Percentiles rank a stretch among this genome's conserved stretches.
Conservation (phyloP, 2,888 invertebrate species). For the Mythimna lalbum region DNA sequence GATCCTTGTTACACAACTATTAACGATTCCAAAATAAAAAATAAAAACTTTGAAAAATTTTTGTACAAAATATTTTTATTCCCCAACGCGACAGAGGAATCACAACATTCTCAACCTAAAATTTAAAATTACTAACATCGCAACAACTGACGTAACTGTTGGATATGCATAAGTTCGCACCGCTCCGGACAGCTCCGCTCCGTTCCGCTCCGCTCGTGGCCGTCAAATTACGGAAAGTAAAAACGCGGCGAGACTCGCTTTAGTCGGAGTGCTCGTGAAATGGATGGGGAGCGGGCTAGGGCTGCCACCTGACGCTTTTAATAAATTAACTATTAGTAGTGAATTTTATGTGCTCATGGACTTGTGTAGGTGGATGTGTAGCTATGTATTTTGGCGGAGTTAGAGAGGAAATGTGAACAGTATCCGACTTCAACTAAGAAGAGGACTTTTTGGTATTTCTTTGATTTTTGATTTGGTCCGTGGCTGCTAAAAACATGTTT, state of each 20-base stretch:
- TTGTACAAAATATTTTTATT: background rate
- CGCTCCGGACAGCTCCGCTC: background rate
- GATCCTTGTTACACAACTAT: background rate
- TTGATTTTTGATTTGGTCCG: too few species aligned
- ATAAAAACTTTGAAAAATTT: background rate
- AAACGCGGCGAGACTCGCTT: constrained; percentile 63
- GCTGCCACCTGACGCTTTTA: constrained; percentile 52
- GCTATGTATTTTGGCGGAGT: background rate
- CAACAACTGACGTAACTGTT: constrained; percentile 29
- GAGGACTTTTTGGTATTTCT: too few species aligned
- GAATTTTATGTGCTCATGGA: constrained; percentile 4
- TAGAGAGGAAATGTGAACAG: background rate
- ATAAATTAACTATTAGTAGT: constrained; percentile 50
- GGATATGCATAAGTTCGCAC: constrained; percentile 19
- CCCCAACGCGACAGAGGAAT: constrained; percentile 8
- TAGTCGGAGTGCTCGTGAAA: constrained; percentile 55
- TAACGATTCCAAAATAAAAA: background rate
- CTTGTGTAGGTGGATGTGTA: constrained; percentile 1
- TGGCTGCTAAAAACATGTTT: too few species aligned
- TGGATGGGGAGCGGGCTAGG: constrained; percentile 49
- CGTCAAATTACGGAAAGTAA: constrained; percentile 69
- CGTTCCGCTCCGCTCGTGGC: constrained; percentile 46
- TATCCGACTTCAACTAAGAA: background rate
- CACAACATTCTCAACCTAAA: constrained; percentile 1
- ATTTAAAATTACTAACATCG: constrained; percentile 37